Evolutionary conservation across 2,888 invertebrate species (phyloP).

Genomic region (Lasioglossum pauxillum): DNA sequence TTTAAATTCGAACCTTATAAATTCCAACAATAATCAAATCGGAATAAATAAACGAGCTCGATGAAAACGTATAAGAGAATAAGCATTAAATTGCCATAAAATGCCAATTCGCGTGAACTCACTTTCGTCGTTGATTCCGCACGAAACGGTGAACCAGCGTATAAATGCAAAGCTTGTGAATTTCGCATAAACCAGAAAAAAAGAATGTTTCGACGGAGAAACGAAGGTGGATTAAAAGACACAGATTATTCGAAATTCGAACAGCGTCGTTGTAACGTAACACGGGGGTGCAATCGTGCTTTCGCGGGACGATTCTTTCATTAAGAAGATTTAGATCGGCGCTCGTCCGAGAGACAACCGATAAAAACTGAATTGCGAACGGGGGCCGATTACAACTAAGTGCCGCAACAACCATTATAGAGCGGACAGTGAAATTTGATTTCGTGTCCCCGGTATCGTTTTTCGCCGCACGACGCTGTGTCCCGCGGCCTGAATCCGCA

Average conservation of each 20-base stretch:
- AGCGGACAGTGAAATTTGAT: constrained; percentile 48
- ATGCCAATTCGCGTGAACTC: background rate
- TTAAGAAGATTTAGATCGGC: background rate
- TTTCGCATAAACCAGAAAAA: background rate
- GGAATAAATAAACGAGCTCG: background rate
- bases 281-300: background rate
- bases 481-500: constrained; percentile 58
- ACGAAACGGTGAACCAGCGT: background rate
- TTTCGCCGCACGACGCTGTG: constrained; percentile 32
- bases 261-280: background rate
- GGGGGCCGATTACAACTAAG: constrained; percentile 25
- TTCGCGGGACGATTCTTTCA: background rate
- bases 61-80: background rate
- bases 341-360: background rate
- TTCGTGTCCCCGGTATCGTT: constrained; percentile 41
- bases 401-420: constrained; percentile 37
- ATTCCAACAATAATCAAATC: background rate
- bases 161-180: background rate
- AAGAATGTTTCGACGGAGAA: background rate
- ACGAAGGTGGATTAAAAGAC: background rate
- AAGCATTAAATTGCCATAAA: background rate
- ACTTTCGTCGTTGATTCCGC: background rate
- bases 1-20: background rate
- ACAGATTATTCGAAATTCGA: background rate
- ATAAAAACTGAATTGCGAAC: constrained; percentile 14